A percentile compares a stretch with the other conserved stretches of the same genome.
phyloP scores from a whole-genome alignment of 2,888 invertebrate species.

The Dynastes maya region DNA sequence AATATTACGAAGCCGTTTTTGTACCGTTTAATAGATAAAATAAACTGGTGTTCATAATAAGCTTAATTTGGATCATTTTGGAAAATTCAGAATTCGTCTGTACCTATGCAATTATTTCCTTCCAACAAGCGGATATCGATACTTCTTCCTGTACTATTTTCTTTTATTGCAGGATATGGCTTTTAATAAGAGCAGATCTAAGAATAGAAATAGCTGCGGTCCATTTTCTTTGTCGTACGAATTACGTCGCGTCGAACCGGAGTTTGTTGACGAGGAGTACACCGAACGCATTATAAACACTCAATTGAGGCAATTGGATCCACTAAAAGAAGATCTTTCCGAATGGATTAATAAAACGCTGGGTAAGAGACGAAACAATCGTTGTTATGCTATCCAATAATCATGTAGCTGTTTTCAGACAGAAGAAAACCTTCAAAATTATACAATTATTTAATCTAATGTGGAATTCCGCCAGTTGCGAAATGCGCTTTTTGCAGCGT shows the following conservation, averaged over 20 bases:
- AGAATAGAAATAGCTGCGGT: conserved; percentile 75
- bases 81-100: too few species aligned
- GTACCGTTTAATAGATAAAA: too few species aligned
- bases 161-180: conserved; percentile 58
- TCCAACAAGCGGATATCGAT: too few species aligned
- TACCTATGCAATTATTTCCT: too few species aligned
- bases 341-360: conserved; percentile 91
- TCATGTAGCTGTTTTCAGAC: too few species aligned
- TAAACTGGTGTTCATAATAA: too few species aligned
- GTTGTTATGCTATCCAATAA: neutral
- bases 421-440: too few species aligned
- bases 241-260: conserved; percentile 63
- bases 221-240: conserved; percentile 73
- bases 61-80: too few species aligned
- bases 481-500: neutral
- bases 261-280: conserved; percentile 71
- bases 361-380: conserved; percentile 67
- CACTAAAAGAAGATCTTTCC: conserved; percentile 88
- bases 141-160: neutral
- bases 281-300: conserved; percentile 83
- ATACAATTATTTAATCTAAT: neutral
- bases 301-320: conserved; percentile 85
- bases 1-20: too few species aligned
- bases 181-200: conserved; percentile 59
- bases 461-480: conserved; percentile 8